Evolutionary conservation across 2,797 vertebrate genomes (phyloP).

Genomic region (Myotis vivesi): DNA sequence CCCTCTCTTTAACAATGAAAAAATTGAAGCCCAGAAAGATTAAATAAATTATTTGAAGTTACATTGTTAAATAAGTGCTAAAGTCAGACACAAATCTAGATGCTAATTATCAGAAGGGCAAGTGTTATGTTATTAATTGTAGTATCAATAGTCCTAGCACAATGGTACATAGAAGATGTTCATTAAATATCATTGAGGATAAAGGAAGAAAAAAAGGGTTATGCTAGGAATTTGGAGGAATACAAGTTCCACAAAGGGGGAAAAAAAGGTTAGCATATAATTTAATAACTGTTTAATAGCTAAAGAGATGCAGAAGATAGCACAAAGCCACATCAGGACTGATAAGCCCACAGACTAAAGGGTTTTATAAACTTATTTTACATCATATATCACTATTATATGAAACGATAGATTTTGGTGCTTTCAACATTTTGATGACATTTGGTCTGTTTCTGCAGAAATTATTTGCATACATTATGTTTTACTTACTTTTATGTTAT

Average conservation of each 20-base stretch:
- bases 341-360: background rate
- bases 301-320: background rate
- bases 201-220: background rate
- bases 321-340: background rate
- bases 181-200: background rate
- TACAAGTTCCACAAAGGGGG: background rate
- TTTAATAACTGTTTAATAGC: background rate
- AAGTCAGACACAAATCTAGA: background rate
- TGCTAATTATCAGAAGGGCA: background rate
- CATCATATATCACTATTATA: background rate
- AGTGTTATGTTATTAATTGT: background rate
- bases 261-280: background rate
- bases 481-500: background rate
- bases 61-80: background rate
- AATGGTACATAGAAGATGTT: background rate
- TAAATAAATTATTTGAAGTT: background rate
- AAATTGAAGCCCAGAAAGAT: too few relatives aligned
- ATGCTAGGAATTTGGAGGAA: background rate
- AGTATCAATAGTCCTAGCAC: background rate
- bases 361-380: background rate
- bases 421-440: background rate
- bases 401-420: background rate
- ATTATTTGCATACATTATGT: background rate
- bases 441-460: background rate
- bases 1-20: too few relatives aligned